Conservation (phyloP, 2,888 invertebrate species). For the Osmoderma eremita region DNA sequence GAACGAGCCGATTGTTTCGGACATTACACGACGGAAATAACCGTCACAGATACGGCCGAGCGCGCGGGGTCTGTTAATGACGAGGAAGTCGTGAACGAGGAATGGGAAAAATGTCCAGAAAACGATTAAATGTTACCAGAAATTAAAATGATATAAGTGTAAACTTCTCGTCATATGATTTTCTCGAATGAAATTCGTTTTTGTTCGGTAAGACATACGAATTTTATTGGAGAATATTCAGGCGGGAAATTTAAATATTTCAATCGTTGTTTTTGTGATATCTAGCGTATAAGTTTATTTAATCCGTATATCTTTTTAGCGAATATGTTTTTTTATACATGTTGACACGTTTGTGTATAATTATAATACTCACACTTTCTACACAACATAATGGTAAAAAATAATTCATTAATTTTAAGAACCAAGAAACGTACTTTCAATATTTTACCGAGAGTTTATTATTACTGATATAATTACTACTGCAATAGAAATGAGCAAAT, state of each 20-base stretch:
- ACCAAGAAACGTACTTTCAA: conserved; percentile 2
- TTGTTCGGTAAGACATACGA: too few species aligned
- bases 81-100: conserved; percentile 17
- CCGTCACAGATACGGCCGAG: conserved; percentile 53
- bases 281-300: conserved; percentile 31
- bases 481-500: background rate
- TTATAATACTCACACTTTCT: conserved; percentile 24
- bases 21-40: conserved; percentile 53
- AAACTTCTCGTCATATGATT: background rate
- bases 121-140: background rate
- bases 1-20: conserved; percentile 47
- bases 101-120: conserved; percentile 1
- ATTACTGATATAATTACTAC: background rate
- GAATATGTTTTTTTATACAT: conserved; percentile 29
- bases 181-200: background rate
- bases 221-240: too few species aligned
- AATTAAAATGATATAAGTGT: background rate
- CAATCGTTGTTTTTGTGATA: conserved; percentile 33
- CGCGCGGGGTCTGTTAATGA: conserved; percentile 1
- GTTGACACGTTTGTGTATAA: conserved; percentile 29
- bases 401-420: conserved; percentile 9
- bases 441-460: conserved; percentile 5
- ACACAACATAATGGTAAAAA: background rate
- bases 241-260: conserved; percentile 13
- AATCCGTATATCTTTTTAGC: background rate